Base-by-base conservation (phyloP, 2,888 invertebrate genomes). In the Thymelicus lineola region DNA sequence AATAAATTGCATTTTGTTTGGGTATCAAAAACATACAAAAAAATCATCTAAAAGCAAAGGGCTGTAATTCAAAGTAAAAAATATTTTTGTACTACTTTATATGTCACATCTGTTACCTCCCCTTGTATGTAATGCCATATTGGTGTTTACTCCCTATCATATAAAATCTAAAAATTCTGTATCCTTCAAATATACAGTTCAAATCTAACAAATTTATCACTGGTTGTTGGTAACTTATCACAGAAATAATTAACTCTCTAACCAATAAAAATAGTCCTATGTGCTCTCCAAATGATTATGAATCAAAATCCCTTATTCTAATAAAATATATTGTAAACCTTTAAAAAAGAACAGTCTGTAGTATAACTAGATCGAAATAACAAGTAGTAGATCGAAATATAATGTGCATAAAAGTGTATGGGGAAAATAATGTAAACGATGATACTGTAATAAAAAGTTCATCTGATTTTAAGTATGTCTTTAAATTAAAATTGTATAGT, bases 11-110 rank as follows among this genome's bases (percentile, higher is more conserved):
- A 66, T 20, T 46, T 48, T 59, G 17, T 53, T 53, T 53, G 20
- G 9, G 20, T 53, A 4, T 53, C 20, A 20, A 53, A 28, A 53
- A 20, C 15, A 50, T 15, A 50, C 50, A 53, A 53, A 53, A 20
- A 20, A 10, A 20, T n/a, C 6, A 15, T 20, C 10, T 12, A 59
- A 59, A 64, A 64, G 59, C 50, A 58, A 2, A 64, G 63, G 63
- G 53, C 46, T 50, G 50, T 48, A 64, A 66, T 69, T 59, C 14
- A 66, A 69, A 71, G 69, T 66, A 70, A 61, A 70, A 72, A 66
- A 64, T 70, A 66, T 10, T n/a, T 20, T 67, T 55, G 35, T 67
- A 67, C 55, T 28, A 50, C 7, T 17, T 5, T 35, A n/a, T 57
- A 7, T 63, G 38, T 45, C 45, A 62, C 53, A 63, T 62, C 69